A percentile compares a stretch with the other conserved stretches of the same genome.
These are phyloP conservation scores for Vidua macroura DNA, from an alignment of 2,113 vertebrate species.

Conservation along the genomic window DNA sequence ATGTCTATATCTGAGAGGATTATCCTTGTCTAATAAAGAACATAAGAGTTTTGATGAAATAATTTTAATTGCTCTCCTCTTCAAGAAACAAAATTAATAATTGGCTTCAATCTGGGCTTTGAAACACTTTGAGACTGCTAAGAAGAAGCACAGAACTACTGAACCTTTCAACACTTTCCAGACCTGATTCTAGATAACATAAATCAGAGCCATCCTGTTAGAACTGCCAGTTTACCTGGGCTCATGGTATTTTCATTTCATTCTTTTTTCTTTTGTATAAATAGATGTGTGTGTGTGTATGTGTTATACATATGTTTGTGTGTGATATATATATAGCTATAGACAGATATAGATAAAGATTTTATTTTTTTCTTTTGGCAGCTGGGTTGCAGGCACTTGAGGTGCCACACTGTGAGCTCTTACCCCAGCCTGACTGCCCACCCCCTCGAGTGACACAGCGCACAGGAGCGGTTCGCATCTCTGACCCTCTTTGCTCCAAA, in stretches of 20 bases:
- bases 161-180: not conserved
- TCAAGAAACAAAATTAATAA: not conserved
- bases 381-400: not conserved
- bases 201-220: not conserved
- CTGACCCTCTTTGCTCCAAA: rapidly evolving
- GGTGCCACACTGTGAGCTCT: not conserved
- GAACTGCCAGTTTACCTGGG: not conserved
- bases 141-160: not conserved
- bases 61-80: not conserved
- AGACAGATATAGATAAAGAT: not conserved
- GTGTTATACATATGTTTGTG: too few relatives aligned
- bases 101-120: not conserved
- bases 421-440: not conserved
- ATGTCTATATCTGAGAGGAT: not conserved
- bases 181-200: not conserved
- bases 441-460: rapidly evolving
- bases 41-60: not conserved
- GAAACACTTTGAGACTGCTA: not conserved
- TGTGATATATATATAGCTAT: not conserved
- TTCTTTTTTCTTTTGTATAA: not conserved
- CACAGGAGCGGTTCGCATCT: rapidly evolving
- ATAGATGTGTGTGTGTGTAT: not conserved
- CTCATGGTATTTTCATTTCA: not conserved
- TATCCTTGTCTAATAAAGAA: not conserved
- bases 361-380: not conserved